These are phyloP conservation scores for Noctuana brunneofusca DNA, from an alignment of 2,888 invertebrate genomes.

Conservation along the genomic window DNA sequence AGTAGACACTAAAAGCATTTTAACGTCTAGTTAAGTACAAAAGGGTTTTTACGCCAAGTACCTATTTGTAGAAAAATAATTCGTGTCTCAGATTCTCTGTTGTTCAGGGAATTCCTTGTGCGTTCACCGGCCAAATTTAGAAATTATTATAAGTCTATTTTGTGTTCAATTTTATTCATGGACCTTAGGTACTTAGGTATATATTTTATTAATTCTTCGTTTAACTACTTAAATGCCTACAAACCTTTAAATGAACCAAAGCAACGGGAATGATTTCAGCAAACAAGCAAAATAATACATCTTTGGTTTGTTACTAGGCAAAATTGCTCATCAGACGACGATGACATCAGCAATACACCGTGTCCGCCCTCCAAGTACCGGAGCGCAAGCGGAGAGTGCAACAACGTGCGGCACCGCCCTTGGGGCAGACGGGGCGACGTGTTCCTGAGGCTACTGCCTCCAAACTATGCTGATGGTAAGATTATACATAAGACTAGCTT, in stretches of 20 bases:
- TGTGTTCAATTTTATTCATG: no score
- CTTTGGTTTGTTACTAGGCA: constrained; percentile 52
- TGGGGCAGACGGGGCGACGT: constrained; percentile 93
- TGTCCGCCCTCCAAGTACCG: constrained; percentile 93
- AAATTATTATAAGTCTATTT: no score
- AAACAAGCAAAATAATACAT: neutral
- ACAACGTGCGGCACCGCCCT: constrained; percentile 92
- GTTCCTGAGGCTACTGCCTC: constrained; percentile 87
- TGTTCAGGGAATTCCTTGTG: neutral
- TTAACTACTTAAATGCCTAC: no score
- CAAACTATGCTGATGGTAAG: constrained; percentile 89
- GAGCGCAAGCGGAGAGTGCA: constrained; percentile 92
- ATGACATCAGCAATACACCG: constrained; percentile 78
- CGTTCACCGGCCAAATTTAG: no score
- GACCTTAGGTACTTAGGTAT: no score
- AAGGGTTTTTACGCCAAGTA: neutral
- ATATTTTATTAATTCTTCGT: no score
- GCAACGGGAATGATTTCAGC: no score
- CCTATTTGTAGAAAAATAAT: neutral
- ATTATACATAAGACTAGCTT: no score
- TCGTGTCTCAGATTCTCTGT: neutral
- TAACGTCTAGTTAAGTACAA: neutral
- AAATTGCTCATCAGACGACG: constrained; percentile 67
- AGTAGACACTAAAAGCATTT: neutral
- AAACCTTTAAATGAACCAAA: no score